Evolutionary conservation across 2,888 invertebrate species (phyloP), one percentile per base, ranked within the genome.

Genomic region (Diabrotica balteata): DNA sequence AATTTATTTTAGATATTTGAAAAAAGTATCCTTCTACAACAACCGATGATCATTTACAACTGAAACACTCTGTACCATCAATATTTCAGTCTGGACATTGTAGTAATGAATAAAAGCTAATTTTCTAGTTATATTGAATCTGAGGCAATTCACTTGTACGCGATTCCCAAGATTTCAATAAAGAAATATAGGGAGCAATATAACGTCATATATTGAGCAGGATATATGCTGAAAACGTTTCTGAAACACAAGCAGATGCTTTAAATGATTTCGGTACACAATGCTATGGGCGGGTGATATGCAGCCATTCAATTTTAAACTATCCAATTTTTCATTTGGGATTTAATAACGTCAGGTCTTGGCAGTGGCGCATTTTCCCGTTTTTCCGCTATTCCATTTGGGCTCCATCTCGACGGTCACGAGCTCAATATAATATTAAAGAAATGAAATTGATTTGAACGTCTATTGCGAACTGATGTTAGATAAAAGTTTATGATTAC

Each of bases 291-390:
- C 75, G 75, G 76, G 76, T 78, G 78, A 76, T 77, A 76, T 78
- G 76, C 78, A 75, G 76, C 80, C 79, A 79, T 82, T 82, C 83
- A 84, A 84, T 84, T 84, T 83, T 82, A 84, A 83, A 84, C 83
- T 83, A 83, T 81, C 83, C 83, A 84, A 84, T 84, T 84, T 84
- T 83, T 84, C 83, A 84, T 84, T 83, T 83, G 80, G 82, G 81
- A 83, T 84, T 84, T 84, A 84, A 84, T 84, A 84, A 84, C 83
- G 83, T 83, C 82, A 83, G 81, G 80, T 75, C 79, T 72, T 68
- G 71, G 73, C 72, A 72, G 70, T 70, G 70, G 72, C 72, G 72
- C 72, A 69, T 73, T 73, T 72, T 63, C 68, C 67, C 63, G 66
- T 59, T 69, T 71, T 71, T 66, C 69, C 66, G 67, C 62, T 70